Evolutionary conservation across 1,140 invertebrate genomes (phyloP), one percentile per base, ranked within the genome.

Genomic region (Zaprionus lachaisei): DNA sequence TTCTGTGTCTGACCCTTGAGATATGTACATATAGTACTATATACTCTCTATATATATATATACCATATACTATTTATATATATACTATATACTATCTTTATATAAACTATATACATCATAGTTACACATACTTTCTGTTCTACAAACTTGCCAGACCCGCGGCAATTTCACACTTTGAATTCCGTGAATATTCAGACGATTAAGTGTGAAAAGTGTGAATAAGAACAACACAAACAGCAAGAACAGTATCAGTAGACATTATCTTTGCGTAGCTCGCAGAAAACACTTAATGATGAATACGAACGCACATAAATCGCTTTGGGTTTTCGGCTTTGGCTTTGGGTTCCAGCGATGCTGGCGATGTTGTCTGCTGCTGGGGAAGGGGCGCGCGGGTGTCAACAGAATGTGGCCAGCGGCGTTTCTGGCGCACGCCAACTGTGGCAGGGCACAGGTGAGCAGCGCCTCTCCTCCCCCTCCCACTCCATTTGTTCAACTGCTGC

Each of bases 241-340:
- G 7, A 44, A 49, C 24, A 61, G n/a, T 14, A 66, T 67, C 54
- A 55, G 65, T 41, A 47, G 51, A 65, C 62, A 79, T 89, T 87
- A 90, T 90, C 85, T 84, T 74, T 72, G 72, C 81, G 74, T 82
- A 75, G 55, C 81, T 57, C 31, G 51, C 74, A 72, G 77, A 77
- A 77, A 90, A 82, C 60, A 85, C 85, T 85, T 90, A 80, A 90
- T 90, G 85, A 90, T 90, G 85, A 85, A 90, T 85, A 85, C 78
- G 37, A 64, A 62, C 34, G 79, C 44, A 70, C 85, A 90, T 90
- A 90, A 90, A 90, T 90, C 85, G 85, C 79, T 90, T 89, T 87
- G 58, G 80, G 76, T 63, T 64, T 31, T 57, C n/a, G 34, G 38
- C 49, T 49, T 31, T 65, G 24, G 34, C 55, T n/a, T 28, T 55